These are phyloP conservation scores for Leiothrix lutea DNA, from an alignment of 2,113 vertebrate species.

Conservation along the genomic window DNA sequence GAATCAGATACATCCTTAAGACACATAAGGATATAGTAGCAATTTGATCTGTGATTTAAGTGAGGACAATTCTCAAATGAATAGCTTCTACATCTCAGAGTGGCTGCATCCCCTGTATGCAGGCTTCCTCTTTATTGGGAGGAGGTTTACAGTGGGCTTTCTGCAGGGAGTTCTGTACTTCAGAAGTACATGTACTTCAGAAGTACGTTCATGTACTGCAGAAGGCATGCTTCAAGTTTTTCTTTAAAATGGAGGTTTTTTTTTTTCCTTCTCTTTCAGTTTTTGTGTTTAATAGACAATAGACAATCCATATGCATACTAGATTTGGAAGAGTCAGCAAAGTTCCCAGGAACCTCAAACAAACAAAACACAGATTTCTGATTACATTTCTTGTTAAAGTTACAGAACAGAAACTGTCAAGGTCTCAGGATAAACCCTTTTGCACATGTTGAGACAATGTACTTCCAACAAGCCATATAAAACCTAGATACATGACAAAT, in stretches of 20 bases:
- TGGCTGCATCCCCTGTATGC: neutral
- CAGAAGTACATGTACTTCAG: neutral
- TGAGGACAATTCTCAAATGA: neutral
- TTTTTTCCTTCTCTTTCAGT: neutral
- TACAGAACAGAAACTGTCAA: neutral
- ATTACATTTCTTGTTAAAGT: neutral
- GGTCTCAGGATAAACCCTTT: neutral
- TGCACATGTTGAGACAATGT: neutral
- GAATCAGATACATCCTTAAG: neutral
- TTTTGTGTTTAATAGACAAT: neutral
- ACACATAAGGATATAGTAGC: neutral
- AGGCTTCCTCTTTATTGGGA: neutral
- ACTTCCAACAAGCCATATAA: neutral
- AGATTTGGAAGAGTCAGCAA: neutral
- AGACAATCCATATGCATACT: neutral
- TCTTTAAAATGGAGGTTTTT: neutral
- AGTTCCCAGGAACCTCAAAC: neutral
- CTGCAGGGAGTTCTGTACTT: neutral
- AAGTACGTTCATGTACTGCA: neutral
- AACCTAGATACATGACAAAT: neutral
- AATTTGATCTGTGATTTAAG: neutral
- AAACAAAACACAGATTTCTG: neutral
- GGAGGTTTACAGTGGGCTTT: neutral
- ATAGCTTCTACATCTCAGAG: neutral
- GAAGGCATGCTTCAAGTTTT: neutral